Conservation (phyloP, 2,888 invertebrate species). For the Drymonia ruficornis region DNA sequence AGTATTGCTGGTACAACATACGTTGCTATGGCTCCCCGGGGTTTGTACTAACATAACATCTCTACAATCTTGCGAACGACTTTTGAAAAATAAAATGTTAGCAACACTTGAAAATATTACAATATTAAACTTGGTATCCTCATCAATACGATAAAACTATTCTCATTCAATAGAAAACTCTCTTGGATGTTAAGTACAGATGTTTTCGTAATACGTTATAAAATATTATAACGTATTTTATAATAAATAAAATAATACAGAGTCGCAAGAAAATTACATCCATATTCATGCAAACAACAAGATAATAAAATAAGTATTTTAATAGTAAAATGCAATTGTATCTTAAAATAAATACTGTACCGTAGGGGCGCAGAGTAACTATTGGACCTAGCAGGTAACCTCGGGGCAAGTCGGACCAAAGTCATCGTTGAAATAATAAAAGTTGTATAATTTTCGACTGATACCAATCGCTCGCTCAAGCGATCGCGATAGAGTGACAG, state of each 20-base stretch:
- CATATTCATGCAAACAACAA: constrained; percentile 45
- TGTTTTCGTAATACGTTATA: constrained; percentile 27
- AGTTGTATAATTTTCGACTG: constrained; percentile 16
- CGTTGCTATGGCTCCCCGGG: constrained; percentile 67
- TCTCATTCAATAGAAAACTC: constrained; percentile 35
- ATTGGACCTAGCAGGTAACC: background rate
- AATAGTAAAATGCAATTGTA: constrained; percentile 9
- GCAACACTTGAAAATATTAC: background rate
- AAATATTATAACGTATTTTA: constrained; percentile 13
- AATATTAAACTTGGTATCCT: too few species aligned
- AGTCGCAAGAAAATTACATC: constrained; percentile 46
- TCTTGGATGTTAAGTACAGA: constrained; percentile 53
- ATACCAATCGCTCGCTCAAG: too few species aligned
- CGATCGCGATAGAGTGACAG: too few species aligned
- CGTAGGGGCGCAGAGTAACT: background rate
- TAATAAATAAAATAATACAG: constrained; percentile 35
- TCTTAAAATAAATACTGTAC: constrained; percentile 9
- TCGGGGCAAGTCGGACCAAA: background rate
- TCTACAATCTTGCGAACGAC: background rate
- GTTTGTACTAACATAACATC: constrained; percentile 70
- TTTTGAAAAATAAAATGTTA: constrained; percentile 24
- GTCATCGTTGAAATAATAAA: constrained; percentile 28
- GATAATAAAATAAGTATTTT: constrained; percentile 32
- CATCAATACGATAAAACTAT: constrained; percentile 26
- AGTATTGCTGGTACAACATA: constrained; percentile 64